Evolutionary conservation across 2,113 vertebrate genomes (phyloP).

Genomic region (Nerophis ophidion): DNA sequence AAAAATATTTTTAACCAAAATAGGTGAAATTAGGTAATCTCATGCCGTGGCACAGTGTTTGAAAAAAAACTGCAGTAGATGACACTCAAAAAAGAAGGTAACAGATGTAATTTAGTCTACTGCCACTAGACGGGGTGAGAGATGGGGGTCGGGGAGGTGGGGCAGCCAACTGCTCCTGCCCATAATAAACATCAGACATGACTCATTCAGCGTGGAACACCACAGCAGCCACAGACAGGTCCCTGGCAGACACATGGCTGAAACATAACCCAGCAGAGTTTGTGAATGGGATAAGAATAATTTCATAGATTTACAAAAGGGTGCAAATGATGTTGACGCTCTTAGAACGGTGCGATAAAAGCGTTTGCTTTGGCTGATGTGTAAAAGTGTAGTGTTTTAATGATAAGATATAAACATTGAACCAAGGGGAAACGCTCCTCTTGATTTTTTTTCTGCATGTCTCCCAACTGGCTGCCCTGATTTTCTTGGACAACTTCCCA

Average conservation of each 20-base stretch:
- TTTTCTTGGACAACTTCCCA: conserved; percentile 36
- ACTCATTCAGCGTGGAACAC: conserved; percentile 71
- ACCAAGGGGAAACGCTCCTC: conserved; percentile 11
- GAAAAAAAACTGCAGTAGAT: too few relatives aligned
- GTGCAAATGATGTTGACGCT: conserved; percentile 51
- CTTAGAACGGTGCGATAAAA: conserved; percentile 44
- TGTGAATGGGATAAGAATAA: conserved; percentile 67
- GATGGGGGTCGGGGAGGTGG: conserved; percentile 11
- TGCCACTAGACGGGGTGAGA: conserved; percentile 62
- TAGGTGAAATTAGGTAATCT: too few relatives aligned
- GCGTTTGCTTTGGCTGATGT: conserved; percentile 52
- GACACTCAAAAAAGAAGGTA: conserved; percentile 21
- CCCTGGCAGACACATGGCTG: conserved; percentile 65
- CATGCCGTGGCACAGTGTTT: too few relatives aligned
- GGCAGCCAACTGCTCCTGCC: conserved; percentile 42
- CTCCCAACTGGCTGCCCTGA: conserved; percentile 26
- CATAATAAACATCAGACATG: conserved; percentile 72
- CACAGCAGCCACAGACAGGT: conserved; percentile 69
- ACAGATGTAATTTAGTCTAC: conserved; percentile 50
- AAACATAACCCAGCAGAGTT: conserved; percentile 61
- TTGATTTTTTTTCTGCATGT: conserved; percentile 19
- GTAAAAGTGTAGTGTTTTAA: conserved; percentile 41
- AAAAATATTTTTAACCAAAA: too few relatives aligned
- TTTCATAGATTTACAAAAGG: conserved; percentile 49
- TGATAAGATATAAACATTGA: conserved; percentile 34